Evolutionary conservation across 2,797 vertebrate genomes (phyloP).

Genomic region (Halcyon badia): DNA sequence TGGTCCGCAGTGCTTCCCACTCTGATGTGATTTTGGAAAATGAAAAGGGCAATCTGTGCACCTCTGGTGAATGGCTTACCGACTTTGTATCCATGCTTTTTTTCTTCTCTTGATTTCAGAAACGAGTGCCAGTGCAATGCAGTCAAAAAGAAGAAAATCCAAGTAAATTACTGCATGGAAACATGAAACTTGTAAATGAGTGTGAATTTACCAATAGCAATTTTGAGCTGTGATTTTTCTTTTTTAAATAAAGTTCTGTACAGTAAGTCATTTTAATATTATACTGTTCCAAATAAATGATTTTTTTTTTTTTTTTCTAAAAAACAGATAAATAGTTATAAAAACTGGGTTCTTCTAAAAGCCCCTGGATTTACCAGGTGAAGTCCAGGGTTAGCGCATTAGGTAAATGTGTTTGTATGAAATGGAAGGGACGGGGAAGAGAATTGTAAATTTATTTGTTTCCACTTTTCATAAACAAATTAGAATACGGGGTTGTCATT

Average conservation of each 20-base stretch:
- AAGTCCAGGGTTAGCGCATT: conserved; percentile 72
- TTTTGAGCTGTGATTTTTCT: conserved; percentile 86
- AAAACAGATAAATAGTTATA: conserved; percentile 61
- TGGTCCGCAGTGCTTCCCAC: neutral
- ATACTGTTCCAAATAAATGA: conserved; percentile 72
- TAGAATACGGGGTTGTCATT: conserved; percentile 84
- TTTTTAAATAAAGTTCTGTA: conserved; percentile 88
- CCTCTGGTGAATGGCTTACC: conserved; percentile 26
- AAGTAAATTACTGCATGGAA: conserved; percentile 88
- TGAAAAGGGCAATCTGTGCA: neutral
- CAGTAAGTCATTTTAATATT: conserved; percentile 90
- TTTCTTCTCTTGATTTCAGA: conserved; percentile 80
- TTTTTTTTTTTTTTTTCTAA: conserved; percentile 65
- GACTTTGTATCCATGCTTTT: conserved; percentile 40
- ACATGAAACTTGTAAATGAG: conserved; percentile 92
- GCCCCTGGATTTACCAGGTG: conserved; percentile 67
- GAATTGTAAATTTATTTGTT: conserved; percentile 82
- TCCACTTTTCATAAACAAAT: conserved; percentile 81
- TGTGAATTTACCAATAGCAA: conserved; percentile 87
- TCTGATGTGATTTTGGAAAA: neutral
- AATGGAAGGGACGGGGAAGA: conserved; percentile 60
- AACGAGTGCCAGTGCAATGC: conserved; percentile 92
- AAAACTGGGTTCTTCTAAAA: conserved; percentile 71
- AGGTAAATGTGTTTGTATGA: conserved; percentile 61
- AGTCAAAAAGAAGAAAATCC: conserved; percentile 99